Evolutionary conservation across 2,113 vertebrate genomes (phyloP).

Genomic region (Atrichornis clamosus): DNA sequence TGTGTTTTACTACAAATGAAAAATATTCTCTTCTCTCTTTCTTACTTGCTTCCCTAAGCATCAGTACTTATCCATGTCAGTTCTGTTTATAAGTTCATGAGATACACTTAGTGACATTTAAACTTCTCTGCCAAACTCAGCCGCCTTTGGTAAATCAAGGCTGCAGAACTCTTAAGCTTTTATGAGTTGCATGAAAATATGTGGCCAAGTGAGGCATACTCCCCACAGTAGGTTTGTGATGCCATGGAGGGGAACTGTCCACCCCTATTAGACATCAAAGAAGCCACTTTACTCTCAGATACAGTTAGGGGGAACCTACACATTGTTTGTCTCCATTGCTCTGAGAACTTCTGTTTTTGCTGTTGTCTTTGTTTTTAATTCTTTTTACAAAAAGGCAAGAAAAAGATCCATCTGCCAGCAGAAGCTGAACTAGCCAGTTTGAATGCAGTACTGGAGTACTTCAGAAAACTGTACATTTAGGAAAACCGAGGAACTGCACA

Average conservation of each 20-base stretch:
- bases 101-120: background rate
- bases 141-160: background rate
- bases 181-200: background rate
- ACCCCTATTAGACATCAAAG: background rate
- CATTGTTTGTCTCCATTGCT: background rate
- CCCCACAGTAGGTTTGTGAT: background rate
- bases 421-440: background rate
- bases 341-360: background rate
- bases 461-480: background rate
- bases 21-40: background rate
- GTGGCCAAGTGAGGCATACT: background rate
- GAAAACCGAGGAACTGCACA: background rate
- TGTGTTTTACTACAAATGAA: background rate
- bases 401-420: background rate
- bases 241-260: background rate
- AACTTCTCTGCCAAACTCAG: background rate
- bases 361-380: background rate
- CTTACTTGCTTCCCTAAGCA: background rate
- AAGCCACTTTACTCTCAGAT: background rate
- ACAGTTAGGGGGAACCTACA: background rate
- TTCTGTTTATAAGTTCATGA: background rate
- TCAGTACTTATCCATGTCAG: background rate
- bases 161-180: background rate
- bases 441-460: background rate
- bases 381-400: background rate